Conservation (phyloP, 1,140 invertebrate species). For the Cydia amplana region DNA sequence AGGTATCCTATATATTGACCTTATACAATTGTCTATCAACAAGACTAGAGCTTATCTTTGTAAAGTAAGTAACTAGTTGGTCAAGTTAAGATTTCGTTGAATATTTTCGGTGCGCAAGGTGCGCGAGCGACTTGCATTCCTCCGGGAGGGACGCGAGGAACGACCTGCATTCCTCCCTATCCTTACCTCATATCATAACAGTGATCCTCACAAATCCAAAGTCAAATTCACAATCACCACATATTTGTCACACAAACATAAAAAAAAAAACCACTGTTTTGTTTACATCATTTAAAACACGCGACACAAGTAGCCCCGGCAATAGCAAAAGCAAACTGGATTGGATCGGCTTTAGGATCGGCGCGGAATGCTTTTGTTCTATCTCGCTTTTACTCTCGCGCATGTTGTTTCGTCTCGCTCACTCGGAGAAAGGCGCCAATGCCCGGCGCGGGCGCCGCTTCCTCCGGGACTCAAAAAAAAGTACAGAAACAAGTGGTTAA, state of each 20-base stretch:
- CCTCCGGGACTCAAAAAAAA: conserved; percentile 73
- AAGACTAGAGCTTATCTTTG: not conserved
- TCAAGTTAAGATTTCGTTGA: conserved; percentile 11
- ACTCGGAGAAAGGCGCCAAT: conserved; percentile 72
- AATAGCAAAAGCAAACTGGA: conserved; percentile 72
- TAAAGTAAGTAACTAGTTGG: not conserved
- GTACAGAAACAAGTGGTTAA: conserved; percentile 65
- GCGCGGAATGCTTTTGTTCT: conserved; percentile 70
- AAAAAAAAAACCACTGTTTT: conserved; percentile 56
- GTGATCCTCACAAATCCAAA: conserved; percentile 40
- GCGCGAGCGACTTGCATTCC: conserved; percentile 72
- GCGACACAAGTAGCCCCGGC: conserved; percentile 51
- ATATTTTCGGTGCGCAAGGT: conserved; percentile 57
- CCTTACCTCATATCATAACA: conserved; percentile 61
- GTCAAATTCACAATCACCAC: conserved; percentile 52
- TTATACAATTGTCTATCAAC: not conserved
- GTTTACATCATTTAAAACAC: conserved; percentile 66
- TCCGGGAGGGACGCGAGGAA: conserved; percentile 69
- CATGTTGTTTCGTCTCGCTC: conserved; percentile 50
- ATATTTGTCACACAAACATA: conserved; percentile 54
- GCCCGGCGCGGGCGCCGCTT: conserved; percentile 71
- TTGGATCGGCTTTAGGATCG: conserved; percentile 56
- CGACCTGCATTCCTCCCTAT: conserved; percentile 66
- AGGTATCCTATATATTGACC: conserved; percentile 2
- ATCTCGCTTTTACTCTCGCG: conserved; percentile 51